Base-by-base conservation (phyloP, 64 coral and sea anemone genomes). In the Dendronephthya gigantea region DNA sequence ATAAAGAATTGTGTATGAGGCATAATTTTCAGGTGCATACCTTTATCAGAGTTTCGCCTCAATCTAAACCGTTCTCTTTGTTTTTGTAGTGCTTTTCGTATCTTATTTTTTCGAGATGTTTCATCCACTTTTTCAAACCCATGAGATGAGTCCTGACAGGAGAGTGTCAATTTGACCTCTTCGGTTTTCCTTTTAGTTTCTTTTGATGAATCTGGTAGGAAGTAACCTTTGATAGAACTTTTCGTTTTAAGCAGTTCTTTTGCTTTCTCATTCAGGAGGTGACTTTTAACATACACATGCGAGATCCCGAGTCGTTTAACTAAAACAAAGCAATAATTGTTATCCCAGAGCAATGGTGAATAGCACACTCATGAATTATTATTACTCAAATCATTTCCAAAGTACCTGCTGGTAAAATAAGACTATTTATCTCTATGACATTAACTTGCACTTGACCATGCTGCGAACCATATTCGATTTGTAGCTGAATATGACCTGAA, bases 401-500 rank as follows among this genome's bases (percentile, higher is more conserved):
- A 6, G 9, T 79, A 79, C 72, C 72, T 79, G 72, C 4, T 79
- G 72, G 72, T 10, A 79, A 39, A 33, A 79, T 79, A 12, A 79
- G 32, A 34, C 16, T 35, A 39, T 79, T 79, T 4, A 79, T 79
- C 29, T 79, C 72, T 33, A 79, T 28, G 72, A 79, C 36, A 39
- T 79, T 79, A 16, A 79, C 72, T 36, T 79, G 72, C 36, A 79
- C 30, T 79, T 79, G 72, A 16, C 72, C 72, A 79, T 79, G 72
- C 36, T 79, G 72, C 0, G 72, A 79, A 19, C 72, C 72, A 39
- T 79, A 79, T 79, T 79, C 72, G 16, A 79, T 39, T 79, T 36
- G 36, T 34, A 79, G 37, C 28, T 79, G 72, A 33, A 79, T 34
- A 35, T 79, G 72, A 34, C 72, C 72, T 79, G 17, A 16, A 79